Evolutionary conservation across 2,797 vertebrate species (phyloP), one percentile per base, ranked within the genome.

Genomic region (Anisognathus igniventris): DNA sequence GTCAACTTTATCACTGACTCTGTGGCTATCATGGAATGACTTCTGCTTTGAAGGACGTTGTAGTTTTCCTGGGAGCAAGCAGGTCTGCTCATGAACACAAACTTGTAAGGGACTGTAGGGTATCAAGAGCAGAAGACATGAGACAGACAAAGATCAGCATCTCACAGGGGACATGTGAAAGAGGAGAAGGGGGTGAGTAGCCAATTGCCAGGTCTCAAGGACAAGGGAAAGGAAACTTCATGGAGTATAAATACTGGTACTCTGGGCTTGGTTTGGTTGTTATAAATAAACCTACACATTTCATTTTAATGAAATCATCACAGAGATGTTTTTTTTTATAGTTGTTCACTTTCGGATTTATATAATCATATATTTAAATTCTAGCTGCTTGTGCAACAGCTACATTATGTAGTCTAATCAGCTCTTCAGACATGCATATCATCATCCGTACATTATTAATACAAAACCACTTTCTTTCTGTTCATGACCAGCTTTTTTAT

Each of bases 281-380:
- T 75, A 65, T 40, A 91, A 85, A 83, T 61, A 45, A 86, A 67
- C 18, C 11, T 62, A 33, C 1, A 6, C 9, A 45, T 88, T 86
- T 84, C 9, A 45, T 81, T 92, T 86, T 75, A 86, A 71, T 88
- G 48, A 84, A 50, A 30, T 91, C 47, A 57, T 80, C 44, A 77
- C 9, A 51, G 62, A 67, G 31, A 15, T 65, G 6, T 31, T 30
- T 76, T 90, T 90, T 88, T 91, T 78, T 61, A 40, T 21, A 40
- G 57, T 65, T 57, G 30, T 61, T 95, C 35, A 44, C 11, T 71
- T 90, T 86, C 47, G 48, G 25, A 75, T 88, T 90, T 83, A 75
- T 60, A 85, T 91, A 94, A 89, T 91, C 58, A 92, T 56, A 35
- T 60, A 93, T 86, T 81, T 78, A 92, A 88, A 95, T 95, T 88